Evolutionary conservation across 2,797 vertebrate species (phyloP), one percentile per base, ranked within the genome.

Genomic region (Odontamblyopus rebecca): DNA sequence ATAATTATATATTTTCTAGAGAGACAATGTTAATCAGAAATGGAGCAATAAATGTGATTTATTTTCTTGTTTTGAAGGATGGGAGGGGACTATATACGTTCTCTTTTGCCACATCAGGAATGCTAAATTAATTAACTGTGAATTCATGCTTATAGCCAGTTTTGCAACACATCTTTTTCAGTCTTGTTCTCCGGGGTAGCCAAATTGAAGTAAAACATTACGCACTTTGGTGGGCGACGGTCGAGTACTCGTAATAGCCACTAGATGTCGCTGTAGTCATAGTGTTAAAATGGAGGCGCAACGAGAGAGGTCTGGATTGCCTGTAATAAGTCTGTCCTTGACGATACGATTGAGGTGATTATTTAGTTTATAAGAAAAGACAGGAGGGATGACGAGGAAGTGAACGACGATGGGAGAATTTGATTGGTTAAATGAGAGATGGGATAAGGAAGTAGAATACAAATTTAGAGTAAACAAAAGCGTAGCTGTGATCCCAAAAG

Each of bases 21-120:
- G 85, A 92, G 84, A 91, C 90, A 84, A 92, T 83, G 88, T 89
- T 88, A 82, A 90, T 93, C 89, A 91, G 90, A 94, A 92, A 90
- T 88, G 90, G 91, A 94, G 93, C 94, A 95, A 94, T 95, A 95
- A 92, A 93, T 92, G 87, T 92, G 86, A 91, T 91, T 91, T 91
- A 85, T 91, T 92, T 88, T 91, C 86, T 89, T 88, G 89, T 85
- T 88, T 82, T 65, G 71, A 74, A 77, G 76, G 77, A 79, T 65
- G 19, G 13, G 79, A 79, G 81, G 84, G 79, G 78, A 79, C 80
- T 77, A 70, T 76, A 48, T 48, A 72, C 69, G 70, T 89, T 86
- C 82, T 88, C 83, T 83, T 81, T 80, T 79, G 76, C 89, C 79
- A 80, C 80, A 83, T 92, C 86, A 91, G 88, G 85, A 86, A 86